Percentiles rank a stretch among this genome's conserved stretches.
These are phyloP conservation scores for Euproctis similis DNA, from an alignment of 2,888 invertebrate genomes.

Conservation along the genomic window DNA sequence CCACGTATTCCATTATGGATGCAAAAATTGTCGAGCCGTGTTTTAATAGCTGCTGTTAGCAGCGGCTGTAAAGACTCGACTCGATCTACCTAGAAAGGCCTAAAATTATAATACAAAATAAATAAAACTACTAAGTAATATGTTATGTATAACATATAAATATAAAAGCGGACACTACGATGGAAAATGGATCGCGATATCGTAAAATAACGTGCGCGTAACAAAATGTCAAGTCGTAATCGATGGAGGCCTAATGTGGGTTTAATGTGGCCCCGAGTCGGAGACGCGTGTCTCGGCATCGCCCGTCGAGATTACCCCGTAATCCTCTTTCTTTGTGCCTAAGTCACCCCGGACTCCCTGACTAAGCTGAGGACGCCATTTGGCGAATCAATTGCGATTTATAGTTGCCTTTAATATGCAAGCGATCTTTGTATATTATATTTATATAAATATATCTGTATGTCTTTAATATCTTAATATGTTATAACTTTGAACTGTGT, in stretches of 20 bases:
- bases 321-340: slow-evolving; percentile 62
- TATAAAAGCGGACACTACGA: slow-evolving; percentile 6
- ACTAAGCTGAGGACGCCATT: slow-evolving; percentile 37
- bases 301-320: slow-evolving; percentile 52
- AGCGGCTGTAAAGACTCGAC: too few relatives aligned
- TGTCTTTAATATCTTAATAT: too few relatives aligned
- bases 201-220: slow-evolving; percentile 29
- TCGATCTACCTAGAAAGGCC: too few relatives aligned
- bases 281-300: slow-evolving; percentile 58
- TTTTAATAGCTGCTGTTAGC: too few relatives aligned
- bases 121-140: too few relatives aligned
- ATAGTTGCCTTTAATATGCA: slow-evolving; percentile 26
- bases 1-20: too few relatives aligned
- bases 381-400: slow-evolving; percentile 45
- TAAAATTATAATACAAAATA: too few relatives aligned
- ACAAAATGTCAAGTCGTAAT: slow-evolving; percentile 52
- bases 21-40: too few relatives aligned
- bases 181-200: slow-evolving; percentile 18
- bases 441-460: too few relatives aligned
- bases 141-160: too few relatives aligned
- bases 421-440: too few relatives aligned
- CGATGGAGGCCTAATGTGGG: slow-evolving; percentile 62
- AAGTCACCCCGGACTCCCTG: slow-evolving; percentile 42
- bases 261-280: slow-evolving; percentile 51
- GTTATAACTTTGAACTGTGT: too few relatives aligned